Evolutionary conservation across 2,888 invertebrate species (phyloP), one percentile per base, ranked within the genome.

Genomic region (Ectropis crepuscularia): DNA sequence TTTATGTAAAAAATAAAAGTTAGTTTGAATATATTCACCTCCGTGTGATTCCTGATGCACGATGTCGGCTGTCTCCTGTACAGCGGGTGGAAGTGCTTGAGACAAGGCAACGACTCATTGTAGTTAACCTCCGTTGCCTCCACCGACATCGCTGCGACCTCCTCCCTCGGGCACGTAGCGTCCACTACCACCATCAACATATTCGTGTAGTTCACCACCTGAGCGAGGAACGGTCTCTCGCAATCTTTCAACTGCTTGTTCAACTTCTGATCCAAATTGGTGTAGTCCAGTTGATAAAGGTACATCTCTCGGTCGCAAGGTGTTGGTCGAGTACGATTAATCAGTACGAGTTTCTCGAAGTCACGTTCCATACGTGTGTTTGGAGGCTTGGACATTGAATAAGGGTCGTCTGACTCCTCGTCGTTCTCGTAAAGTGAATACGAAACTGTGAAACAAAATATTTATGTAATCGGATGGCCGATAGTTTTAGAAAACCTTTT

Each of bases 291-390:
- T 77, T 94, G 90, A 80, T 94, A 95, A 2, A 95, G 82, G 51
- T 85, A 91, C 79, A 94, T 93, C 83, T 96, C 95, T 82, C 97
- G 94, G 83, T 98, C 98, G 83, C 98, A 98, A 5, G 97, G 96
- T 61, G 96, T 96, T 0, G 97, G 97, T 49, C 96, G 93, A 0
- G 98, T 98, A 78, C 97, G 93, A 72, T 95, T 96, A 74, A 97
- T 95, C 54, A 95, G 89, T 1, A 96, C 94, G 7, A 94, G 87
- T 67, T 94, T 94, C 72, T 96, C 95, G 81, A 95, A 94, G 76
- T 94, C 89, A 73, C 94, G 86, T 76, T 95, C 94, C 73, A 92
- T 80, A 69, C 91, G 83, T 9, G 90, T 65, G 59, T 74, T 88
- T 0, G 91, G 82, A 2, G 92, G 88, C 79, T 85, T 83, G 65